Conservation (phyloP, 2,797 vertebrate genomes). For the Xenops minutus region DNA sequence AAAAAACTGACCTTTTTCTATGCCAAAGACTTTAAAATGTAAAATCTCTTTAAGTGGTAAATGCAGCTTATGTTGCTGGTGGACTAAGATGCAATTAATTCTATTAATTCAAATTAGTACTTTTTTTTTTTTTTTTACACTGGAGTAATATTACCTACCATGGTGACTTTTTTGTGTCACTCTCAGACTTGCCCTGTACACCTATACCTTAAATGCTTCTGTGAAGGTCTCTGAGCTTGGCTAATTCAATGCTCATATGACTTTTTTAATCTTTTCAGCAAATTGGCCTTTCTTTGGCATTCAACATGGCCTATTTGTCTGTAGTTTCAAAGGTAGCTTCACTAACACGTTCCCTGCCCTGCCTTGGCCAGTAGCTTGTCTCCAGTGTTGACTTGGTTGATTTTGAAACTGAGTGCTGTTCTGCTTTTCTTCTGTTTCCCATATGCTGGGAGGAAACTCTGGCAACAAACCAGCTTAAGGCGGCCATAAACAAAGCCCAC, state of each 20-base stretch:
- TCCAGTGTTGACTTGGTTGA: neutral
- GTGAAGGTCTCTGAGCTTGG: neutral
- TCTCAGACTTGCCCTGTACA: neutral
- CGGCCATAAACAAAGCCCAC: neutral
- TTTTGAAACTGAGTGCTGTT: neutral
- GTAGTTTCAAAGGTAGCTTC: neutral
- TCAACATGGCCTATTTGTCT: neutral
- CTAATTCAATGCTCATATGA: neutral
- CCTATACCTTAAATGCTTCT: neutral
- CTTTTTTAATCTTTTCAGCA: neutral
- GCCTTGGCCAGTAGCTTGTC: neutral
- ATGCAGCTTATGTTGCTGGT: fast-evolving
- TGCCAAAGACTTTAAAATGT: neutral
- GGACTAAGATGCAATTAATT: neutral
- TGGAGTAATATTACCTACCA: neutral
- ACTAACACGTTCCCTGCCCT: neutral
- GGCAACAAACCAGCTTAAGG: neutral
- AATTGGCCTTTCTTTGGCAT: neutral
- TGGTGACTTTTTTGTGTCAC: neutral
- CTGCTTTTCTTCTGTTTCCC: neutral
- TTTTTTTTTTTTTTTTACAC: neutral
- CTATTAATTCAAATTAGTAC: neutral
- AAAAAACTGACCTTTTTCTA: neutral
- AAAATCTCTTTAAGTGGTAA: neutral
- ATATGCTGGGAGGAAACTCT: neutral